A percentile compares a stretch with the other conserved stretches of the same genome.
Evolutionary conservation across 2,113 vertebrate genomes (phyloP).

Genomic region (Cariama cristata): DNA sequence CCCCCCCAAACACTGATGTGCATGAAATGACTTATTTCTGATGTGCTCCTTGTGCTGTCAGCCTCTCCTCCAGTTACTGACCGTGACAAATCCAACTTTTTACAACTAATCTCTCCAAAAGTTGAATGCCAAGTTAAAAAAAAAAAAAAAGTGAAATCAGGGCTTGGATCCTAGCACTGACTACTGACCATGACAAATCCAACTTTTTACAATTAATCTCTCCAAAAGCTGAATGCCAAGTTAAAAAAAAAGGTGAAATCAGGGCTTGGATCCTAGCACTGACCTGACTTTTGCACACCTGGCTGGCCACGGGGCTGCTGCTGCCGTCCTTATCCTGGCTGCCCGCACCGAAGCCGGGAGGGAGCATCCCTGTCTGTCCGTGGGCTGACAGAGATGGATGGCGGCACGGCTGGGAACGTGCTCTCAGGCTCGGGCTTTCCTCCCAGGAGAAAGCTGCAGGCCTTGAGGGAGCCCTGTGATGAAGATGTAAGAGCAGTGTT

Average conservation of each 20-base stretch:
- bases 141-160: rapidly evolving
- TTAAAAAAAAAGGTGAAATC: neutral
- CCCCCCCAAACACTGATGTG: neutral
- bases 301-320: neutral
- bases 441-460: neutral
- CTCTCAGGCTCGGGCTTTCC: neutral
- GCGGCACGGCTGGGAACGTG: neutral
- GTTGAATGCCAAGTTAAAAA: neutral
- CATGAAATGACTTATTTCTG: neutral
- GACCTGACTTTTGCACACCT: neutral
- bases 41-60: rapidly evolving
- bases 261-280: neutral
- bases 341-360: rapidly evolving
- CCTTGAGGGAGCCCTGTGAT: neutral
- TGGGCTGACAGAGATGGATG: slow-evolving; percentile 24
- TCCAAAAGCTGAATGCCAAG: neutral
- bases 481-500: slow-evolving; percentile 40
- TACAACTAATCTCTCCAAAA: neutral
- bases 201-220: neutral
- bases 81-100: rapidly evolving
- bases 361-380: neutral
- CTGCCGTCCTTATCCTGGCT: neutral
- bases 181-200: rapidly evolving
- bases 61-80: neutral
- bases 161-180: neutral